Evolutionary conservation across 1,140 invertebrate genomes (phyloP), one percentile per base, ranked within the genome.

Genomic region (Bombus soroeensis): DNA sequence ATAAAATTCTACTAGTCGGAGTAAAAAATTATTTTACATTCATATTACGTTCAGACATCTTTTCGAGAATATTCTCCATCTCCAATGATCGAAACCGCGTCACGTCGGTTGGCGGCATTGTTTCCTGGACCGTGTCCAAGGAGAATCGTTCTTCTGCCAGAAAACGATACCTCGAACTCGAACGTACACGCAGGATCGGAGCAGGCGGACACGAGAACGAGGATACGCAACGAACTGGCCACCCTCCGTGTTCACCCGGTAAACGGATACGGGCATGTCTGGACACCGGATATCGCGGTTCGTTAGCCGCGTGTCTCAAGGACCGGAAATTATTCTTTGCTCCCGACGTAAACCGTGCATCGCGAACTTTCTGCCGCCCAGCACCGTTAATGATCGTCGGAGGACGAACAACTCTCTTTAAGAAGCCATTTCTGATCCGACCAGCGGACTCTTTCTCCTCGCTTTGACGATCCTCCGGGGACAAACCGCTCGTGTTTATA

Each of bases 201-300:
- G 22, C 81, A 41, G 13, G 37, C 28, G 81, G 47, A 37, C 57
- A 84, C 39, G 68, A 79, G 68, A 47, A 18, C 47, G 81, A 53
- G 22, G 73, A 53, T 28, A 22, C 41, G 70, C 41, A 64, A 72
- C 53, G 47, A 37, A 62, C 32, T 39, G 87, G 66, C 81, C 82
- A 88, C 81, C 72, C 87, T 88, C 87, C 43, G 77, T 66, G 87
- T 57, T 73, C 83, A 78, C 25, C 32, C 34, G 86, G 86, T 88
- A 89, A 89, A 85, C 81, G 82, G 87, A 88, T 83, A 88, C 86
- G 75, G 82, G 74, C 64, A 88, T 77, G 75, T 64, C 64, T 73
- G 73, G 86, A 89, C 88, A 89, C 88, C 88, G 88, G 88, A 89
- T 89, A 90, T 89, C 73, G 73, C 77, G 84, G 88, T 89, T 89